phyloP scores from a whole-genome alignment of 2,888 invertebrate genomes.

The Teinopalpus imperialis region DNA sequence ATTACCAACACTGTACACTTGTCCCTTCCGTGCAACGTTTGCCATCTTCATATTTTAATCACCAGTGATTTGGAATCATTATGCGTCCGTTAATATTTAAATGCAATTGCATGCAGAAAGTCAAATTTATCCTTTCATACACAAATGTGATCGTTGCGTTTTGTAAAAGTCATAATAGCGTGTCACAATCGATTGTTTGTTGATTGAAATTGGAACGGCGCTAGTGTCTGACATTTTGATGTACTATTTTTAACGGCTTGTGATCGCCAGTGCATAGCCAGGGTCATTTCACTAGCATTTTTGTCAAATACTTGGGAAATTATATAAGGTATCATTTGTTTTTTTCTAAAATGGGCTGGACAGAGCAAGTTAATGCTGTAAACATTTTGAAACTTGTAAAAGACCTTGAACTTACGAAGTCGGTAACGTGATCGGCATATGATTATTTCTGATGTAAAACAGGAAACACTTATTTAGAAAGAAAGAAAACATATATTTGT shows the following conservation, averaged over 20 bases:
- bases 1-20: slow-evolving; percentile 82
- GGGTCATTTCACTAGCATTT: slow-evolving; percentile 14
- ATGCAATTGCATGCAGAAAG: slow-evolving; percentile 29
- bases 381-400: too few relatives aligned
- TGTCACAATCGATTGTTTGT: slow-evolving; percentile 63
- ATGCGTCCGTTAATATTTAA: slow-evolving; percentile 40
- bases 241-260: slow-evolving; percentile 60
- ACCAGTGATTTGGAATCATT: slow-evolving; percentile 58
- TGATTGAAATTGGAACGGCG: slow-evolving; percentile 64
- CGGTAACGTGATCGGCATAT: too few relatives aligned
- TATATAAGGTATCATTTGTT: too few relatives aligned
- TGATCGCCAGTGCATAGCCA: slow-evolving; percentile 32
- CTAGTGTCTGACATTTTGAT: slow-evolving; percentile 50
- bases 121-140: slow-evolving; percentile 27
- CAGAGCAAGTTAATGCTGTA: too few relatives aligned
- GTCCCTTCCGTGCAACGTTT: slow-evolving; percentile 57
- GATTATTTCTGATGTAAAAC: too few relatives aligned
- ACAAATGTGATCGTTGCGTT: slow-evolving; percentile 42
- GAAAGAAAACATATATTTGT: too few relatives aligned
- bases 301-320: background rate
- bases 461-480: too few relatives aligned
- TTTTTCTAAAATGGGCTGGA: too few relatives aligned
- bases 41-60: slow-evolving; percentile 54
- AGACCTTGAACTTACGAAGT: too few relatives aligned
- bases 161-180: slow-evolving; percentile 59